A percentile compares a stretch with the other conserved stretches of the same genome.
These are phyloP conservation scores for Dysidea cf. avara DNA, from an alignment of 37 sponge, comb jelly and placozoan genomes.

Conservation along the genomic window DNA sequence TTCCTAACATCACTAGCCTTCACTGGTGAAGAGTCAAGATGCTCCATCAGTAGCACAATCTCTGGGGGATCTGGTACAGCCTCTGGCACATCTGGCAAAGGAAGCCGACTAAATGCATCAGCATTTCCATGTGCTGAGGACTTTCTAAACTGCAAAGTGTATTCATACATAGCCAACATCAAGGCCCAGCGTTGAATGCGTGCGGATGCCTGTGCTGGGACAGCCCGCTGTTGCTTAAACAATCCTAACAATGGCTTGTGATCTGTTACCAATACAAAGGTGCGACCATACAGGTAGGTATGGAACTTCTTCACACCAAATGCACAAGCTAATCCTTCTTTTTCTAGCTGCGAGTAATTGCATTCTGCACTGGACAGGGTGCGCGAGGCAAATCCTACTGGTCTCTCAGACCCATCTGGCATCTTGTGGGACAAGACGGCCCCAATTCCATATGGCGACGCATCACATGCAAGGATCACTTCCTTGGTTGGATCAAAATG, in stretches of 20 bases:
- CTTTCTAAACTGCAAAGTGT: neutral
- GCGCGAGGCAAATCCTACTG: too few species aligned
- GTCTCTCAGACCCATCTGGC: too few species aligned
- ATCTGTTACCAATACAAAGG: slow-evolving; percentile 3
- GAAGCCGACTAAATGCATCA: slow-evolving; percentile 15
- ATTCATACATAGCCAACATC: slow-evolving; percentile 1
- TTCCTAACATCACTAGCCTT: too few species aligned
- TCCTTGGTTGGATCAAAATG: too few species aligned
- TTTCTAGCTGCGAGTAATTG: slow-evolving; percentile 11
- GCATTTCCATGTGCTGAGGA: slow-evolving; percentile 10
- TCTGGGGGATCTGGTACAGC: neutral
- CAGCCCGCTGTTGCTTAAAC: neutral
- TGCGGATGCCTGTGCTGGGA: slow-evolving; percentile 18
- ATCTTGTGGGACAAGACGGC: too few species aligned
- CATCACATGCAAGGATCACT: too few species aligned
- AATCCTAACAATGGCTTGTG: slow-evolving; percentile 19
- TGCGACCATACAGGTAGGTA: slow-evolving; percentile 6
- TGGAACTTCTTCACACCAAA: slow-evolving; percentile 18
- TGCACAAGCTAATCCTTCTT: slow-evolving; percentile 15
- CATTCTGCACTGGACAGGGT: neutral
- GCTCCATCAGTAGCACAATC: neutral
- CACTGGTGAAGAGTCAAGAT: neutral
- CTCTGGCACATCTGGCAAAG: neutral
- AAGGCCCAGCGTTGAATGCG: slow-evolving; percentile 13
- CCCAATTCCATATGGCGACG: too few species aligned